Evolutionary conservation across 2,797 vertebrate genomes (phyloP), one percentile per base, ranked within the genome.

Genomic region (Falco berigora): DNA sequence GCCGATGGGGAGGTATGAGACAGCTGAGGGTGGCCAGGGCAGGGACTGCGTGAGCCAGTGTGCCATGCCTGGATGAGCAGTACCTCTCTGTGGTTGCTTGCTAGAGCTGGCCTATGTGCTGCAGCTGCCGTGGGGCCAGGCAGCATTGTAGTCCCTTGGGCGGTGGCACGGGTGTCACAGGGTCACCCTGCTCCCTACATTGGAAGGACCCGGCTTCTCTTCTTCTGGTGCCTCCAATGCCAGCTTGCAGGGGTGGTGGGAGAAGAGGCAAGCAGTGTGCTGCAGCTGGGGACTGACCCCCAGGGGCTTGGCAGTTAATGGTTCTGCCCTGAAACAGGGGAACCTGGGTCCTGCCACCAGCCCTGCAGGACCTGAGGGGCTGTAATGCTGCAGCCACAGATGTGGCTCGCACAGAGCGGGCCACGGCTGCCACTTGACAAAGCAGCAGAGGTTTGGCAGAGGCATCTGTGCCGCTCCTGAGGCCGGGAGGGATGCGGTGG

Each of bases 151-250:
- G 16, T 61, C 66, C 55, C 74, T 61, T 24, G 23, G 23, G 46
- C 4, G 10, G 44, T 20, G 86, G 5, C 46, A n/a, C 1, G 1
- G 40, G 36, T 23, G 16, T 22, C 0, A 0, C 0, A 0, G 28
- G 9, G 34, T 50, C 25, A 53, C 23, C 8, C 38, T 27, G 46
- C 24, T 86, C n/a, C 44, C 22, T 3, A 0, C 10, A 2, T 34
- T 4, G 19, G 14, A 56, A 16, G 25, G 20, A 38, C 8, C 6
- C 20, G 58, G 28, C 55, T 44, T 40, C 34, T 56, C 40, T 56
- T 34, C 1, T 0, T 34, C 46, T 47, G 36, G 42, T 58, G 27
- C 47, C 47, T 68, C n/a, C 5, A 25, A 27, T 4, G 49, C 62
- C 56, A 56, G 55, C 0, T 17, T 32, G 63, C 2, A 30, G 74